Base-by-base conservation (phyloP, 2,888 invertebrate genomes). In the Hydriomena furcata region DNA sequence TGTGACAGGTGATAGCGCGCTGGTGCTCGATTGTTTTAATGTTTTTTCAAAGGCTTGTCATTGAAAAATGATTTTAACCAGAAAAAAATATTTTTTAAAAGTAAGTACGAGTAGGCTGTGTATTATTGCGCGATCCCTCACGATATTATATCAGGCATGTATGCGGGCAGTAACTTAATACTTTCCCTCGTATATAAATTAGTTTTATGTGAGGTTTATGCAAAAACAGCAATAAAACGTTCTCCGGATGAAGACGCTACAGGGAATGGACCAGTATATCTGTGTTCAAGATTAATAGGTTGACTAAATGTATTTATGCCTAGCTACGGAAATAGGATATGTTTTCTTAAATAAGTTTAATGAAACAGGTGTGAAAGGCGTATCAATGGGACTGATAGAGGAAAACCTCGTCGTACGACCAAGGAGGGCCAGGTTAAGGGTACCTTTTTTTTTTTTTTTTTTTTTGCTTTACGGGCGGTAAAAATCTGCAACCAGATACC, bases 161-260 rank as follows among this genome's bases (percentile, higher is more conserved):
- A 47, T 46, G 30, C 20, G 41, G 40, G 31, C 42, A 46, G 42
- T 46, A 37, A 47, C 37, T 47, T 43, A 28, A 52, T 52, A 52
- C 50, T 45, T 43, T 53, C 61, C 51, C 55, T 37, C 49, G 52
- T 54, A 55, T 61, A 82, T 83, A 82, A 82, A 82, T 82, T 79
- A 76, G 72, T 71, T 81, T 83, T 81, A 83, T 80, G 77, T 57
- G 71, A 65, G 72, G 64, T 77, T 81, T 80, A 82, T 82, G 82
- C 80, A 79, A 82, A 81, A 80, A 78, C 73, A 79, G 76, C 72
- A 76, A 82, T 82, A 82, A 82, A 79, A 69, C 70, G 73, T 71
- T 74, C 62, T 66, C 65, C 61, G 55, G 64, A 78, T 75, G 70
- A 71, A 76, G 74, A 71, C 60, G 70, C 65, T 56, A 28, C 40